phyloP scores from a whole-genome alignment of 1,140 invertebrate species.

The Formica selysi region DNA sequence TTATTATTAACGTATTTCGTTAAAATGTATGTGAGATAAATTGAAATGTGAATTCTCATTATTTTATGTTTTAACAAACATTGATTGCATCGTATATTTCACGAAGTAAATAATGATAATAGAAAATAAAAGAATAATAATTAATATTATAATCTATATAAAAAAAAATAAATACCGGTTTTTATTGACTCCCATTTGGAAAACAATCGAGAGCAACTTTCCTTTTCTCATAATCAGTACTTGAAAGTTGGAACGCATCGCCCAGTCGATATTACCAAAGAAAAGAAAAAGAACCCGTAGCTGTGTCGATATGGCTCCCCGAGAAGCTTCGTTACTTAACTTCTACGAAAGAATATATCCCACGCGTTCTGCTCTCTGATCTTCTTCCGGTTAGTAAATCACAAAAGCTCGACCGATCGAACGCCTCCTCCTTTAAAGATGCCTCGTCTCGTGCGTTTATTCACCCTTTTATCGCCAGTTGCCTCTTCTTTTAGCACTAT shows the following conservation, averaged over 20 bases:
- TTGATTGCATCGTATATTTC: neutral
- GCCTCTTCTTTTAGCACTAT: conserved; percentile 4
- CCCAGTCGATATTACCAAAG: neutral
- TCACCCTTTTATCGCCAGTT: conserved; percentile 32
- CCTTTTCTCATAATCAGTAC: neutral
- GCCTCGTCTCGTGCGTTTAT: conserved; percentile 55
- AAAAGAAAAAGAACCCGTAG: neutral
- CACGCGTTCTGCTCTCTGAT: conserved; percentile 58
- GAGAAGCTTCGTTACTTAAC: conserved; percentile 64
- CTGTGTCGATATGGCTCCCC: neutral
- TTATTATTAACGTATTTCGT: neutral
- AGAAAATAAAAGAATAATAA: neutral
- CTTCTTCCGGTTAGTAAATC: conserved; percentile 64
- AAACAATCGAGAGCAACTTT: conserved; percentile 13
- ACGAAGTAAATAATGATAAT: neutral
- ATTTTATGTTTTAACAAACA: neutral
- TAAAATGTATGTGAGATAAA: neutral
- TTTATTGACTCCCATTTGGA: neutral
- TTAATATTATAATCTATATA: neutral
- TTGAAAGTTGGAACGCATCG: conserved; percentile 36
- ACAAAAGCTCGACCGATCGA: conserved; percentile 64
- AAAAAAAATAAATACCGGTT: neutral
- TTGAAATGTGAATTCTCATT: neutral
- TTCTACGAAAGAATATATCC: conserved; percentile 51
- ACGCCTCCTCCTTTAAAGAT: conserved; percentile 33